These are phyloP conservation scores for Mixornis gularis DNA, from an alignment of 2,113 vertebrate genomes.

Conservation along the genomic window DNA sequence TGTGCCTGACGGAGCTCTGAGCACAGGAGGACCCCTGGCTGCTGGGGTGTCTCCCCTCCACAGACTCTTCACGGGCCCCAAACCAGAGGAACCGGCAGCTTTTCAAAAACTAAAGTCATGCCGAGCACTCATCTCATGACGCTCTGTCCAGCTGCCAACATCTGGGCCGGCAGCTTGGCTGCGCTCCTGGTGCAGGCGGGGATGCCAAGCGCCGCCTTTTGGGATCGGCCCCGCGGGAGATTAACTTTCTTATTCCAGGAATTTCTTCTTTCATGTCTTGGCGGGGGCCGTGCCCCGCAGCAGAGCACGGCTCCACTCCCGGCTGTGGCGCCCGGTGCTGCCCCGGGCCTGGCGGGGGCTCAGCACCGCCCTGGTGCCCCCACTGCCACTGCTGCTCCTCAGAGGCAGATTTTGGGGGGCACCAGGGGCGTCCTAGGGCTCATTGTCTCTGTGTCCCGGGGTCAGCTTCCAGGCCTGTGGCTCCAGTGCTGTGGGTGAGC, in stretches of 20 bases:
- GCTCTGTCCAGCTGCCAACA: slow-evolving; percentile 49
- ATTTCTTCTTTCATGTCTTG: slow-evolving; percentile 50
- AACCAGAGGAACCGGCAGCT: slow-evolving; percentile 39
- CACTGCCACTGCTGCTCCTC: rapidly evolving
- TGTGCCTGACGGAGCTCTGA: neutral
- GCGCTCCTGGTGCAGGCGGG: neutral
- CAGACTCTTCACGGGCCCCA: neutral
- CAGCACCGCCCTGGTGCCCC: neutral
- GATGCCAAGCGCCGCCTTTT: slow-evolving; percentile 46
- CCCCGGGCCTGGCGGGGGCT: neutral
- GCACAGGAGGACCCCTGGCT: neutral
- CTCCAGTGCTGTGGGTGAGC: neutral
- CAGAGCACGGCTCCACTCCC: neutral
- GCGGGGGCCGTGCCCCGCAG: neutral
- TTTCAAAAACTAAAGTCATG: neutral
- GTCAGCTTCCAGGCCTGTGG: neutral
- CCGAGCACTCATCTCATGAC: neutral
- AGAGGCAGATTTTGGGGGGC: neutral
- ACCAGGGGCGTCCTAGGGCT: rapidly evolving
- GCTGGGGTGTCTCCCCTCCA: neutral
- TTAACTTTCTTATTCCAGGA: slow-evolving; percentile 60
- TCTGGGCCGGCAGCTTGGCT: slow-evolving; percentile 52
- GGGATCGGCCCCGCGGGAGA: neutral
- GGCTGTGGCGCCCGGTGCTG: neutral
- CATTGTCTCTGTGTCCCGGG: rapidly evolving